Evolutionary conservation across 2,113 vertebrate genomes (phyloP).

Genomic region (Beaufortia kweichowensis): DNA sequence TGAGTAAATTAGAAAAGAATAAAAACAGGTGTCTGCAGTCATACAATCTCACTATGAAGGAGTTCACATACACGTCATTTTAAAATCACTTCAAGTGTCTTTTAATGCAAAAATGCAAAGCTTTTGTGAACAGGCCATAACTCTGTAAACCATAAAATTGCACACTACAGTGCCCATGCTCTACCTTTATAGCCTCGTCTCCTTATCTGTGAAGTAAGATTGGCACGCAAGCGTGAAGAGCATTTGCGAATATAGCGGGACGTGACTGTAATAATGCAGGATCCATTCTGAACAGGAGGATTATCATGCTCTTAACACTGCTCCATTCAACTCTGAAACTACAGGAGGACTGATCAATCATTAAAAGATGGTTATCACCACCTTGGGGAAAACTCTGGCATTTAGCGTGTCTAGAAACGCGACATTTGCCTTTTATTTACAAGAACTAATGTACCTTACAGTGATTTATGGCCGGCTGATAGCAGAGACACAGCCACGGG

Average conservation of each 20-base stretch:
- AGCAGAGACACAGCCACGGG: background rate
- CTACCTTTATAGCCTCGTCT: background rate
- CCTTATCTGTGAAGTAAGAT: background rate
- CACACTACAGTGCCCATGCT: background rate
- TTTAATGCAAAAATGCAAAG: background rate
- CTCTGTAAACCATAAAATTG: background rate
- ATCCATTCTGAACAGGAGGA: background rate
- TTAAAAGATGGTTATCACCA: conserved; percentile 12
- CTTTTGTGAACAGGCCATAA: background rate
- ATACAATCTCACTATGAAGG: background rate
- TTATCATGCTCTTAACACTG: conserved; percentile 6
- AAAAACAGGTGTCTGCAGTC: too few relatives aligned
- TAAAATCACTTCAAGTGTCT: too few relatives aligned
- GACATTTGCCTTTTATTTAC: conserved; percentile 8
- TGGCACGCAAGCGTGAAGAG: background rate
- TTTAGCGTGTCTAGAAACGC: background rate
- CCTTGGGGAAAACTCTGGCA: conserved; percentile 3
- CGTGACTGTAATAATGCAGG: conserved; percentile 11
- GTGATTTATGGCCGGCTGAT: background rate
- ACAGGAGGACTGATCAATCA: conserved; percentile 20
- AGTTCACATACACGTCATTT: background rate
- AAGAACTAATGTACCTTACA: conserved; percentile 11
- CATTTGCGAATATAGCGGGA: conserved; percentile 21
- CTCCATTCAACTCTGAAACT: conserved; percentile 21
- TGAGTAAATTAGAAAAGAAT: background rate